These are phyloP conservation scores for Dryobotodes eremita DNA, from an alignment of 2,888 invertebrate species.

Conservation along the genomic window DNA sequence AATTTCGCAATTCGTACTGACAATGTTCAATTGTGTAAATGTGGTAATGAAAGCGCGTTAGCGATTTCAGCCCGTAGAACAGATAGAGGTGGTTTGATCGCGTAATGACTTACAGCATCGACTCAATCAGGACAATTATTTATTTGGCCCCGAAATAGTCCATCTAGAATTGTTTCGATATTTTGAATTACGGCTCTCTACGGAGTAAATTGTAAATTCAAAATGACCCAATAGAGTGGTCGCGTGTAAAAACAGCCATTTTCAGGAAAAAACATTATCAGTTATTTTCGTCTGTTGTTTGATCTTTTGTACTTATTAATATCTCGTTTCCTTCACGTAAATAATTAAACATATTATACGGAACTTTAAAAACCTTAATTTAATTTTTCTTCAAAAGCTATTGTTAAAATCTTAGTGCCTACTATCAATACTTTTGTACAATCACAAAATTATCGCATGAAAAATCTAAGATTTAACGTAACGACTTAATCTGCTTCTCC, in stretches of 20 bases:
- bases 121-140: slow-evolving; percentile 65
- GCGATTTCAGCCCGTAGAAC: slow-evolving; percentile 72
- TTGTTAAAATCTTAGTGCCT: not conserved
- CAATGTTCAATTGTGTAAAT: slow-evolving; percentile 87
- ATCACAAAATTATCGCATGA: not conserved
- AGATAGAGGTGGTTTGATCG: slow-evolving; percentile 69
- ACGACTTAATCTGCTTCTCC: not conserved
- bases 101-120: slow-evolving; percentile 70
- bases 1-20: slow-evolving; percentile 85
- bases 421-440: not conserved
- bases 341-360: not conserved
- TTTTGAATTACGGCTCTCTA: slow-evolving; percentile 52
- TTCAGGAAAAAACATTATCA: too few species aligned
- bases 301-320: too few species aligned
- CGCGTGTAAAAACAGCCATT: too few species aligned
- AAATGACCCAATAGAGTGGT: slow-evolving; percentile 14
- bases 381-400: not conserved
- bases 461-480: not conserved
- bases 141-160: slow-evolving; percentile 49
- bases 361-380: not conserved
- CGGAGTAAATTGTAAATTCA: slow-evolving; percentile 35
- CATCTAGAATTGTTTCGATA: slow-evolving; percentile 49
- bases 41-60: slow-evolving; percentile 82
- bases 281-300: too few species aligned
- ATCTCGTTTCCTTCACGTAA: not conserved